These are phyloP conservation scores for Pachycephala philippinensis DNA, from an alignment of 2,113 vertebrate genomes.

Conservation along the genomic window DNA sequence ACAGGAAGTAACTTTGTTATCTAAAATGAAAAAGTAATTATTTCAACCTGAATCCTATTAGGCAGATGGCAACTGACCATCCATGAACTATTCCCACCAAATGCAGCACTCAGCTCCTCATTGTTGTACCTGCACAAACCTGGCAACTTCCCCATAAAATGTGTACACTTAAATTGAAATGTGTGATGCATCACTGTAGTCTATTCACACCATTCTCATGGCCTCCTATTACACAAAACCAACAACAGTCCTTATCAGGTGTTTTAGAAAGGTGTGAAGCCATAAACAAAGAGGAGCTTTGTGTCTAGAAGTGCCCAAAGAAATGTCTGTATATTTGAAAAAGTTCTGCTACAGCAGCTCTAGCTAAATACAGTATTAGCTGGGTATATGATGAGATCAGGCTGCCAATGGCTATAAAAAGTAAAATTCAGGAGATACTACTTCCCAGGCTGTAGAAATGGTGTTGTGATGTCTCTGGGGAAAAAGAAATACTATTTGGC, in stretches of 20 bases:
- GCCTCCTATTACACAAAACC: background rate
- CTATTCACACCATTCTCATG: background rate
- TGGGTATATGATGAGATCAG: background rate
- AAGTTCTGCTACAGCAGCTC: background rate
- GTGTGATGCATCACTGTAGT: background rate
- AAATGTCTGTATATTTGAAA: background rate
- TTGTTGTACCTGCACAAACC: background rate
- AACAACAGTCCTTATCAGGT: background rate
- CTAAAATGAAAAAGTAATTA: background rate
- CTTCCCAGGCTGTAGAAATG: background rate
- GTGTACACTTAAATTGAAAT: rapidly evolving
- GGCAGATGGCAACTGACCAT: background rate
- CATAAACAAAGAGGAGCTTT: background rate
- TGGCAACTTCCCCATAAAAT: rapidly evolving
- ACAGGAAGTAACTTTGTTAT: background rate
- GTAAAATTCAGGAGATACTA: background rate
- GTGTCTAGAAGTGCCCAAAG: background rate
- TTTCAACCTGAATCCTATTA: background rate
- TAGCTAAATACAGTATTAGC: background rate
- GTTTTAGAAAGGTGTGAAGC: background rate
- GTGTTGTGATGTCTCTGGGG: background rate
- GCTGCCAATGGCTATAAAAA: background rate
- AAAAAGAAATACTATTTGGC: background rate
- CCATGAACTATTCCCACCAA: background rate
- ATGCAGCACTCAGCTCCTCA: background rate